Evolutionary conservation across 2,797 vertebrate species (phyloP), one percentile per base, ranked within the genome.

Genomic region (Graptemys geographica): DNA sequence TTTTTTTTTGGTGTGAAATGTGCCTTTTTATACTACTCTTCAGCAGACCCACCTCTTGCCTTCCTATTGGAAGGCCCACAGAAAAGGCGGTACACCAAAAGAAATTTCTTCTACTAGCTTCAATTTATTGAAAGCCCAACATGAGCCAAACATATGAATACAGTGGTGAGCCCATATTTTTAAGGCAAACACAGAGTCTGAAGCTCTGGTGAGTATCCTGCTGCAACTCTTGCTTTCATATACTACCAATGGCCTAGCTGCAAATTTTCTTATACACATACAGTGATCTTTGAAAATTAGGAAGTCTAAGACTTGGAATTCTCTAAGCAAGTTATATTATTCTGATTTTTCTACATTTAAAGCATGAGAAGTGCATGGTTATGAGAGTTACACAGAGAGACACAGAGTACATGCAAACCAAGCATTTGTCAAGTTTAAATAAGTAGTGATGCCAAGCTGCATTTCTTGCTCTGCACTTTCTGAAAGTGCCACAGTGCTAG

Each of bases 21-120:
- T 7, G 3, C 83, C 95, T 55, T 98, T 97, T 96, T 96, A 79
- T 94, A 94, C 84, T 95, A 89, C 92, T 96, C 89, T 76, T 94
- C 37, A 21, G 37, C 93, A 95, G 95, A 98, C 90, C 89, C 93
- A 98, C 95, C 93, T 97, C 96, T 97, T 97, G 90, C 89, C 62
- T 96, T 97, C 95, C 96, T 95, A 98, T 96, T 96, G 90, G 96
- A 98, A 97, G 97, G 96, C 95, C 96, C 91, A 93, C 4, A 91
- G 86, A 87, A 97, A 93, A 98, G 93, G 93, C 93, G 94, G 91
- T 96, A 85, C 57, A 19, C 93, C 88, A 94, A 89, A 96, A 96
- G 90, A 96, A 84, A 97, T 96, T 87, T 96, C 87, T 97, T 97
- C 95, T 82, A 95, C 44, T 3, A 33, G 84, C 88, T 95, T 92